Evolutionary conservation across 64 coral and sea anemone species (phyloP).

Genomic region (Dendrophyllia cribrosa): DNA sequence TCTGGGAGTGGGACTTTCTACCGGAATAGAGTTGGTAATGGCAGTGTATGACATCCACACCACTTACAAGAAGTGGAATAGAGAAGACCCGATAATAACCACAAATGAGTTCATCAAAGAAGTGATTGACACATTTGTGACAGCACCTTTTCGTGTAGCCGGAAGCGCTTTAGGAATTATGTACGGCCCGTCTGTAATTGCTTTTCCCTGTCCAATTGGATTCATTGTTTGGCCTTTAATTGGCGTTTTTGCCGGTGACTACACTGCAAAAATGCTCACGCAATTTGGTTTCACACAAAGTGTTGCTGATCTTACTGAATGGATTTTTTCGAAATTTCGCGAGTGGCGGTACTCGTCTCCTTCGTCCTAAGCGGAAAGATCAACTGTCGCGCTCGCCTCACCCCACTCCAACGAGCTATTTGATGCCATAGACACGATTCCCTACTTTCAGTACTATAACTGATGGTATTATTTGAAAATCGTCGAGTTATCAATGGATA

Average conservation of each 20-base stretch:
- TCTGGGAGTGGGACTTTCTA: neutral
- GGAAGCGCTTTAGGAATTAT: constrained; percentile 22
- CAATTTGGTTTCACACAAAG: too few species aligned
- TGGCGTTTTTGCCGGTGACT: neutral
- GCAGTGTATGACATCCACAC: neutral
- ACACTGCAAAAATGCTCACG: neutral
- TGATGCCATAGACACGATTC: too few species aligned
- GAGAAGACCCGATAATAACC: neutral
- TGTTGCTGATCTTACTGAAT: too few species aligned
- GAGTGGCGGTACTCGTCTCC: too few species aligned
- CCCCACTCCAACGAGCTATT: too few species aligned
- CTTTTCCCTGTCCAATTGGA: constrained; percentile 15
- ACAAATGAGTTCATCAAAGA: neutral
- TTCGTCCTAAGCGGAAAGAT: too few species aligned
- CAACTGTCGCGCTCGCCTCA: too few species aligned
- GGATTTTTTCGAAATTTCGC: too few species aligned
- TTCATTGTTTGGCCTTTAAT: constrained; percentile 21
- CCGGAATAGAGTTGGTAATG: constrained; percentile 2
- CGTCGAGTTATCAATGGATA: too few species aligned
- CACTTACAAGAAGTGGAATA: neutral
- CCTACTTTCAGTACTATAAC: too few species aligned
- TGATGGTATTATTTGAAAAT: too few species aligned
- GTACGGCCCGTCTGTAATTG: neutral
- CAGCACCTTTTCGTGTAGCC: neutral
- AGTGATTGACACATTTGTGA: neutral